Conservation (phyloP, 2,797 vertebrate species). For the Silurus aristotelis region DNA sequence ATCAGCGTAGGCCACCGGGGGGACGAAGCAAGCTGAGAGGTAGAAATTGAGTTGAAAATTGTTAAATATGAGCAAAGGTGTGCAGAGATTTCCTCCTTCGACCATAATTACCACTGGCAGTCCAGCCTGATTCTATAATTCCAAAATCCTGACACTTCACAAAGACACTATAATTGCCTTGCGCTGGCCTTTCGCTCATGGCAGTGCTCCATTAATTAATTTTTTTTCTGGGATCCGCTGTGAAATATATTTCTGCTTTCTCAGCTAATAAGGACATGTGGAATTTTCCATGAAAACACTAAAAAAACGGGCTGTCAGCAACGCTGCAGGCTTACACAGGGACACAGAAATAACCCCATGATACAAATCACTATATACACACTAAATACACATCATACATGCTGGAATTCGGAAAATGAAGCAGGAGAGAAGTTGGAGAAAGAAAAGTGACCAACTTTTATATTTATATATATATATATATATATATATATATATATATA, state of each 20-base stretch:
- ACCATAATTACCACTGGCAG: conserved; percentile 75
- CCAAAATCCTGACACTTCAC: conserved; percentile 82
- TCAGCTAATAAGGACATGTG: conserved; percentile 78
- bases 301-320: conserved; percentile 70
- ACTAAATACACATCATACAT: conserved; percentile 67
- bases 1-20: conserved; percentile 69
- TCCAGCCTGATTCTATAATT: conserved; percentile 73
- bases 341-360: conserved; percentile 64
- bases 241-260: conserved; percentile 67
- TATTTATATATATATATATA: too few species aligned
- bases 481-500: too few species aligned
- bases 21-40: conserved; percentile 46
- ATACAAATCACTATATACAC: conserved; percentile 50
- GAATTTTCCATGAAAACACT: conserved; percentile 92
- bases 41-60: conserved; percentile 60
- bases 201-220: conserved; percentile 77
- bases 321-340: conserved; percentile 55
- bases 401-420: conserved; percentile 62
- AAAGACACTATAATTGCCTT: conserved; percentile 82
- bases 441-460: background rate
- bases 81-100: conserved; percentile 66
- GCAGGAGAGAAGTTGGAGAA: background rate
- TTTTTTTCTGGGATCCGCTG: conserved; percentile 68
- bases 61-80: conserved; percentile 67
- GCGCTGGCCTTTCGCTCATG: conserved; percentile 72